A percentile compares a stretch with the other conserved stretches of the same genome.
phyloP scores from a whole-genome alignment of 1,140 invertebrate species.

The Aphidius ervi region DNA sequence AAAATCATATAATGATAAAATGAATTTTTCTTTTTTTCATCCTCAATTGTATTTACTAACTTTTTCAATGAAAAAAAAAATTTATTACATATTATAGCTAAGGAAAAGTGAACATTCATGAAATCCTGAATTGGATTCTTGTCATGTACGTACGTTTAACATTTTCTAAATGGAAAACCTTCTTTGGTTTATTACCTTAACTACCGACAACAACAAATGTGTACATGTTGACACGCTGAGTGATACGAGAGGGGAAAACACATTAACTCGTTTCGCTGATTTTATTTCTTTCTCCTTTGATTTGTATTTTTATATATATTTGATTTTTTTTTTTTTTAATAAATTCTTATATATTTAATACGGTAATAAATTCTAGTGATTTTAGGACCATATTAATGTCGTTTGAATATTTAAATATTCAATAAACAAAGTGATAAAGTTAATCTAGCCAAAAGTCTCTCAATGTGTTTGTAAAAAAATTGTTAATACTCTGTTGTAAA shows the following conservation, averaged over 20 bases:
- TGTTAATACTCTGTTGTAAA: too few relatives aligned
- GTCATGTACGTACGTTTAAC: conserved; percentile 17
- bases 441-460: too few relatives aligned
- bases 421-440: too few relatives aligned
- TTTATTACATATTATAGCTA: neutral
- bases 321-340: conserved; percentile 10
- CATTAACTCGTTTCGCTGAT: neutral
- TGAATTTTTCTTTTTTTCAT: too few relatives aligned
- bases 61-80: neutral
- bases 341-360: neutral
- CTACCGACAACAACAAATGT: neutral
- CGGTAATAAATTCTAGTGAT: conserved; percentile 13
- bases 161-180: conserved; percentile 31
- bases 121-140: conserved; percentile 12
- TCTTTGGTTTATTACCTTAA: conserved; percentile 6
- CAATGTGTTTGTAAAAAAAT: too few relatives aligned
- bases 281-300: neutral
- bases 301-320: conserved; percentile 6
- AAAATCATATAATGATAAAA: too few relatives aligned
- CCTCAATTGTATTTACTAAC: neutral
- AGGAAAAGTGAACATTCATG: neutral
- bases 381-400: conserved; percentile 11
- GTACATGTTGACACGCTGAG: conserved; percentile 29
- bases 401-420: too few relatives aligned
- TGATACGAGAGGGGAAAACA: neutral